Evolutionary conservation across 2,113 vertebrate genomes (phyloP).

Genomic region (Ailurus styani): DNA sequence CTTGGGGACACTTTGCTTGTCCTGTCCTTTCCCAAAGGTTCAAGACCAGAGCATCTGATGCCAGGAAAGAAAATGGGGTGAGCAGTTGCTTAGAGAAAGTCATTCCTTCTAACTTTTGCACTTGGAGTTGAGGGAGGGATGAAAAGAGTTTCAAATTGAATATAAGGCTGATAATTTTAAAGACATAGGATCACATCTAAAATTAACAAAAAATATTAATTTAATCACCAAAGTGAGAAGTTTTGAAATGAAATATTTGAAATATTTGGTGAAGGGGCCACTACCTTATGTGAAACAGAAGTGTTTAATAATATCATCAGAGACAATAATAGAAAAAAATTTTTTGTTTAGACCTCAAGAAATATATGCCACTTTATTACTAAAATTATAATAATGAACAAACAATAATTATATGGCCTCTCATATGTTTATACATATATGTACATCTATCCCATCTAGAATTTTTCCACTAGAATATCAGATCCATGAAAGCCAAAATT

Average conservation of each 20-base stretch:
- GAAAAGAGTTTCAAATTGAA: neutral
- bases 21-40: neutral
- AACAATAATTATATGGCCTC: neutral
- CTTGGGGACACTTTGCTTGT: neutral
- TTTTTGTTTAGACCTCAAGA: neutral
- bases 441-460: neutral
- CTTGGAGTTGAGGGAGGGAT: neutral
- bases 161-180: neutral
- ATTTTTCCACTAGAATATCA: neutral
- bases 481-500: neutral
- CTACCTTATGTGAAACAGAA: neutral
- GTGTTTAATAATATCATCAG: neutral
- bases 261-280: neutral
- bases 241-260: neutral
- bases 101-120: neutral
- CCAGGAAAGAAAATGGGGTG: neutral
- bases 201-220: neutral
- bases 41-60: neutral
- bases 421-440: neutral
- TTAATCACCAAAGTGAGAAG: neutral
- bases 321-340: neutral
- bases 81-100: neutral
- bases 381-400: neutral
- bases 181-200: neutral
- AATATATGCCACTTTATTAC: neutral